phyloP scores from a whole-genome alignment of 2,113 vertebrate species.

The Pedionomus torquatus region DNA sequence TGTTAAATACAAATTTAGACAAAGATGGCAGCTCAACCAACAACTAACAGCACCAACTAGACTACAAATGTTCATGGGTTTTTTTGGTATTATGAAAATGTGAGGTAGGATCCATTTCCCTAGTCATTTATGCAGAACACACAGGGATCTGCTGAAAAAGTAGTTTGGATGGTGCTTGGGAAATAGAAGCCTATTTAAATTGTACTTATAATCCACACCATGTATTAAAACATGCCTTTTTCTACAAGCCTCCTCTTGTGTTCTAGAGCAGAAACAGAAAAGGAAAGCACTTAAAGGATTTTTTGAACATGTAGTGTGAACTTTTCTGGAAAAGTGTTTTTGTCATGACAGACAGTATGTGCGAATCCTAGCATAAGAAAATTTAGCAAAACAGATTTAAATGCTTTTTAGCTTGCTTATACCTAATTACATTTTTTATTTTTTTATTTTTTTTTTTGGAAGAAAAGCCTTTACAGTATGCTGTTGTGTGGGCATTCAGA shows the following conservation, averaged over 20 bases:
- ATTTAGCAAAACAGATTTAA: neutral
- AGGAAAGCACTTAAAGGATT: neutral
- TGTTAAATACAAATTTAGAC: neutral
- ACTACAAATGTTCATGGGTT: neutral
- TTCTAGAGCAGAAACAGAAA: neutral
- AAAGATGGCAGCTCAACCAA: neutral
- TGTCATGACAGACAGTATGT: neutral
- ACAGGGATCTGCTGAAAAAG: neutral
- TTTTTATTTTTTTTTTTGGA: neutral
- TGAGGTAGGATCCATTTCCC: neutral
- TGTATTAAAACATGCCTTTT: neutral
- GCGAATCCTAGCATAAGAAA: neutral
- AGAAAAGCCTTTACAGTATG: neutral
- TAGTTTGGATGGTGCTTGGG: neutral
- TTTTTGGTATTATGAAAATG: neutral
- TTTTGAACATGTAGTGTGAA: neutral
- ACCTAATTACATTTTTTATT: neutral
- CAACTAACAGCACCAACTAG: neutral
- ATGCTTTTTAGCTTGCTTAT: neutral
- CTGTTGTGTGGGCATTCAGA: neutral
- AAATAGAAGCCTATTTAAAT: neutral
- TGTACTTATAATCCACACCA: neutral
- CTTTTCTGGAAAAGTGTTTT: neutral
- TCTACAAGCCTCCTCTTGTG: neutral
- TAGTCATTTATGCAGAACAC: neutral